Base-by-base conservation (phyloP, 92 coral and sea anemone species). In the Porites cylindrica region DNA sequence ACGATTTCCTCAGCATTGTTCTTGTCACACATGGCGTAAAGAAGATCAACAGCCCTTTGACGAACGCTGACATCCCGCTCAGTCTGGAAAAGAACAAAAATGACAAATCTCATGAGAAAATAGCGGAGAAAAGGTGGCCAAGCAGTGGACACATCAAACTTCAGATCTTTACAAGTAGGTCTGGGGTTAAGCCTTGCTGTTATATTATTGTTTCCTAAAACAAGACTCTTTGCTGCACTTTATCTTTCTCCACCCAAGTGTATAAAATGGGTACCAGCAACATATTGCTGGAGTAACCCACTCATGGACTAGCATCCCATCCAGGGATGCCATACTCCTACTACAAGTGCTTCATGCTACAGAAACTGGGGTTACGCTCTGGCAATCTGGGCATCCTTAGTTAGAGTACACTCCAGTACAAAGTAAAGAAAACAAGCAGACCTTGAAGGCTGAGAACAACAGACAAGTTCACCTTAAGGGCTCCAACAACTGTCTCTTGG, bases 61-160 rank as follows among this genome's bases (percentile, higher is more conserved):
- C 99, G 97, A 16, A 97, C 99, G 78, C 99, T 97, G 50, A 97
- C 99, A 89, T 97, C 99, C 7, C 99, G 92, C 84, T 97, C 99
- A 66, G 96, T 94, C 99, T 97, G 23, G 8, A 85, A 78, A 1
- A 53, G 16, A 72, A 23, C 65, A 51, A 67, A 72, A 13, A 50
- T 23, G 66, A 4, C 20, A 62, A 16, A 62, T n/a, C 13, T 62
- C 24, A 11, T 14, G 7, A 56, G 61, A 38, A 38, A 38, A 4
- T 38, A 38, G 47, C 0, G 47, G 47, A 4, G 47, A 38, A 38
- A 5, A 1, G 6, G 47, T 38, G 6, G 6, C 6, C 6, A 38
- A 38, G 47, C 47, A 38, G 6, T 38, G 47, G 3, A 38, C 47
- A 38, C 47, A 38, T 38, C 47, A 38, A 38, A 38, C 47, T 38